Conservation (phyloP, 2,113 vertebrate genomes). For the Entosphenus tridentatus region DNA sequence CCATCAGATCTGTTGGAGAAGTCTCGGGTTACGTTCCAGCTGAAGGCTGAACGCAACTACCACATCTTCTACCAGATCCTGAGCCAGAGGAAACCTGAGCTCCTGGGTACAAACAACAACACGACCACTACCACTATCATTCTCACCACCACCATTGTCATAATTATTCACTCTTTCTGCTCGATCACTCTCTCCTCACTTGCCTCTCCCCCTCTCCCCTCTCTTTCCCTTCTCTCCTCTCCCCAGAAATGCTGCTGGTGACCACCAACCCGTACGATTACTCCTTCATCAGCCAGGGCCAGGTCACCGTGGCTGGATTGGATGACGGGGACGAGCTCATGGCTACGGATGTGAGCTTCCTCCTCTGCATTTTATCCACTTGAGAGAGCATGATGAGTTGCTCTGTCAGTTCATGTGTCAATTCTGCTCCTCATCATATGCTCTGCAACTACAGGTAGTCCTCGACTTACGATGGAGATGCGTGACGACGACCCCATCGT, state of each 20-base stretch:
- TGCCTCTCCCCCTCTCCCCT: not conserved
- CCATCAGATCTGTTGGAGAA: conserved; percentile 52
- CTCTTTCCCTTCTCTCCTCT: conserved; percentile 2
- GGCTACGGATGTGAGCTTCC: conserved; percentile 48
- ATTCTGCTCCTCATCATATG: not conserved
- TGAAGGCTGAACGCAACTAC: conserved; percentile 65
- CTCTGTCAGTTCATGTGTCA: not conserved
- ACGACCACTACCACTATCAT: no score
- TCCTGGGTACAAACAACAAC: conserved; percentile 27
- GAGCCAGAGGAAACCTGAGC: conserved; percentile 53
- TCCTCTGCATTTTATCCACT: no score
- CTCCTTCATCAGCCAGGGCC: conserved; percentile 79
- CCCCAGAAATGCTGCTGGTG: conserved; percentile 69
- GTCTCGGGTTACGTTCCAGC: conserved; percentile 60
- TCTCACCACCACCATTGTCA: no score
- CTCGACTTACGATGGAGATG: not conserved
- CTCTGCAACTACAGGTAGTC: not conserved
- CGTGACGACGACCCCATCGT: not conserved
- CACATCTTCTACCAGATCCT: conserved; percentile 85
- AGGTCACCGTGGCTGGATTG: conserved; percentile 59
- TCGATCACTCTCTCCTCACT: not conserved
- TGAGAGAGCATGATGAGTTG: not conserved
- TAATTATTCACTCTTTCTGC: no score
- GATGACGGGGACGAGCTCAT: conserved; percentile 57
- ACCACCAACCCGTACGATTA: conserved; percentile 77